A percentile compares a stretch with the other conserved stretches of the same genome.
These are phyloP conservation scores for Agapornis roseicollis DNA, from an alignment of 2,113 vertebrate species.

Conservation along the genomic window DNA sequence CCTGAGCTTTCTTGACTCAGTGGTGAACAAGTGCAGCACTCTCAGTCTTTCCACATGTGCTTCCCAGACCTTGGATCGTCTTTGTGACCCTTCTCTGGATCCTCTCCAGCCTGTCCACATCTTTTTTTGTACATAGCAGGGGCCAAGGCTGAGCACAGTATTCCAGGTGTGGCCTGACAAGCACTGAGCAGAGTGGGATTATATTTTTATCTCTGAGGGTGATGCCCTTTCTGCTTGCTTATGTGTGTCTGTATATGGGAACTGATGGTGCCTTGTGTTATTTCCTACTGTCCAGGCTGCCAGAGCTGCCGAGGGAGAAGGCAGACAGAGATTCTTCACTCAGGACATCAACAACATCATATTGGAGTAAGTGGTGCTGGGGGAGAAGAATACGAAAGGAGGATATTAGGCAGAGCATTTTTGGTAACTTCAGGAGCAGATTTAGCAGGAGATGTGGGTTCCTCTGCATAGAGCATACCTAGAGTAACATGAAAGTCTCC, in stretches of 20 bases:
- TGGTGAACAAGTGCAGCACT: background rate
- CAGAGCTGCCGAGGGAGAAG: conserved; percentile 83
- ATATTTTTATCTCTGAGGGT: background rate
- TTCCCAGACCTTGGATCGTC: background rate
- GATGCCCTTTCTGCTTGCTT: background rate
- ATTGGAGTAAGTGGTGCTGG: conserved; percentile 82
- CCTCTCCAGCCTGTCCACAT: background rate
- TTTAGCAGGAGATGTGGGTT: background rate
- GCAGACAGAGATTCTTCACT: conserved; percentile 89
- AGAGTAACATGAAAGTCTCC: background rate
- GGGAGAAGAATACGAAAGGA: background rate
- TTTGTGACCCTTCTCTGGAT: background rate
- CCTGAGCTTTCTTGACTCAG: background rate
- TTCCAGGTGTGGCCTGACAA: background rate
- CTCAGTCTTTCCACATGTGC: background rate
- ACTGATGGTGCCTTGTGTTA: conserved; percentile 18
- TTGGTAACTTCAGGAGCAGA: background rate
- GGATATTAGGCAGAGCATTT: background rate
- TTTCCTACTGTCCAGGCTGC: conserved; percentile 79
- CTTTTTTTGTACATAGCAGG: background rate
- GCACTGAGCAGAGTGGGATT: background rate
- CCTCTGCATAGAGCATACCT: background rate
- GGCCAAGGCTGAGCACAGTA: background rate
- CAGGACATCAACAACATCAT: conserved; percentile 89
- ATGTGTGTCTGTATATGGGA: background rate